phyloP scores from a whole-genome alignment of 2,888 invertebrate species.

The Agrochola circellaris region DNA sequence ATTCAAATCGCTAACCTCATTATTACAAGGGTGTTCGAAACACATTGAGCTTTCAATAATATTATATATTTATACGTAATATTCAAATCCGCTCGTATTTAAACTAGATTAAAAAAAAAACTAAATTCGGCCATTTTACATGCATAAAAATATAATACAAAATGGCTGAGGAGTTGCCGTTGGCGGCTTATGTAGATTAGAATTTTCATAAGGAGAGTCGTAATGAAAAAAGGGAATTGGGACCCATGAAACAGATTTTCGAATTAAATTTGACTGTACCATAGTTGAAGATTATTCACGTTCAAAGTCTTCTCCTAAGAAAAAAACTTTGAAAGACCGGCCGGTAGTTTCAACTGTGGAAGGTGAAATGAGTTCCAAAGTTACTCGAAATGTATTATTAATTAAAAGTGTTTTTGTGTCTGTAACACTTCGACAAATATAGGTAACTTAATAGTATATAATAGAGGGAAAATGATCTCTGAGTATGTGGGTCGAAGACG shows the following conservation, averaged over 20 bases:
- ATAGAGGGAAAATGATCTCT: slow-evolving; percentile 72
- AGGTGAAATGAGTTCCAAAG: slow-evolving; percentile 70
- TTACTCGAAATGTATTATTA: slow-evolving; percentile 63
- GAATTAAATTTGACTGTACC: slow-evolving; percentile 67
- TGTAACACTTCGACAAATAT: slow-evolving; percentile 80
- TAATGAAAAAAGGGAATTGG: slow-evolving; percentile 76
- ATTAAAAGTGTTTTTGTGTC: slow-evolving; percentile 81
- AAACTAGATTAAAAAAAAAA: slow-evolving; percentile 59
- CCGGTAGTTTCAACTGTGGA: slow-evolving; percentile 57
- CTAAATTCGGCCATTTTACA: slow-evolving; percentile 63
- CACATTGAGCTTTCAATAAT: slow-evolving; percentile 87
- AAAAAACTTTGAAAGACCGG: neutral
- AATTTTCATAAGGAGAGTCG: slow-evolving; percentile 54
- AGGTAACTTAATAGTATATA: slow-evolving; percentile 74
- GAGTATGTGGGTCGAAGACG: slow-evolving; percentile 25
- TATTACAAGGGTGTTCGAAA: slow-evolving; percentile 86
- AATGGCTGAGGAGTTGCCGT: slow-evolving; percentile 70
- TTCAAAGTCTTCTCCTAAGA: slow-evolving; percentile 12
- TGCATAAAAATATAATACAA: slow-evolving; percentile 64
- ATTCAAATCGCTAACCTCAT: slow-evolving; percentile 78
- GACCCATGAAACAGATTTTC: slow-evolving; percentile 79
- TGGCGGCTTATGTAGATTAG: slow-evolving; percentile 62
- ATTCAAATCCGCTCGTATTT: slow-evolving; percentile 69
- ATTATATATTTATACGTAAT: slow-evolving; percentile 80
- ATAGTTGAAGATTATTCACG: slow-evolving; percentile 47